Percentiles rank a stretch among this genome's conserved stretches.
phyloP scores from a whole-genome alignment of 2,888 invertebrate genomes.

The Pseudolycoriella hygida region DNA sequence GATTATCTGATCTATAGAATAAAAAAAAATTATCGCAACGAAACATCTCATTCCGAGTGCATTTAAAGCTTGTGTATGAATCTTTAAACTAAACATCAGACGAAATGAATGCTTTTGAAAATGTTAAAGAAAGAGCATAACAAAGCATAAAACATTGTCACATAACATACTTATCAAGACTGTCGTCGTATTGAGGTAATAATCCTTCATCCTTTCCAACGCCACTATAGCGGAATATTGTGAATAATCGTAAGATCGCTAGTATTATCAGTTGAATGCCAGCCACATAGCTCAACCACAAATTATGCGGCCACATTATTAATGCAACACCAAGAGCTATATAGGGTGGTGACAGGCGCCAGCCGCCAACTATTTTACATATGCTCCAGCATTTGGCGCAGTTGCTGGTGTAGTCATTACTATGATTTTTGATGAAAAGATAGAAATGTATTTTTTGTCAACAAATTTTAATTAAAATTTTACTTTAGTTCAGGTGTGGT shows the following conservation, averaged over 20 bases:
- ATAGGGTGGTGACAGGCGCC: conserved; percentile 24
- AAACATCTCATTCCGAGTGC: neutral
- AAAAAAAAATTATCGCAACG: neutral
- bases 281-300: conserved; percentile 34
- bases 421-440: conserved; percentile 1
- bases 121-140: too few relatives aligned
- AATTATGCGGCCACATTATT: conserved; percentile 27
- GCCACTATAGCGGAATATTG: conserved; percentile 18
- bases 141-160: too few relatives aligned
- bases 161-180: conserved; percentile 21
- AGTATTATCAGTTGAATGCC: conserved; percentile 30
- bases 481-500: too few relatives aligned
- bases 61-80: too few relatives aligned
- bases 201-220: conserved; percentile 22
- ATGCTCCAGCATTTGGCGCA: conserved; percentile 19
- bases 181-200: conserved; percentile 22
- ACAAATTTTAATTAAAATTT: too few relatives aligned
- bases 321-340: conserved; percentile 21
- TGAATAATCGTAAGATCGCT: conserved; percentile 28
- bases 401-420: neutral
- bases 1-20: conserved; percentile 19
- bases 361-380: conserved; percentile 19
- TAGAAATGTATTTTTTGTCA: neutral
- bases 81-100: too few relatives aligned
- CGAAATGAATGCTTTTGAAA: too few relatives aligned